Evolutionary conservation across 2,113 vertebrate genomes (phyloP).

Genomic region (Apteryx owenii): DNA sequence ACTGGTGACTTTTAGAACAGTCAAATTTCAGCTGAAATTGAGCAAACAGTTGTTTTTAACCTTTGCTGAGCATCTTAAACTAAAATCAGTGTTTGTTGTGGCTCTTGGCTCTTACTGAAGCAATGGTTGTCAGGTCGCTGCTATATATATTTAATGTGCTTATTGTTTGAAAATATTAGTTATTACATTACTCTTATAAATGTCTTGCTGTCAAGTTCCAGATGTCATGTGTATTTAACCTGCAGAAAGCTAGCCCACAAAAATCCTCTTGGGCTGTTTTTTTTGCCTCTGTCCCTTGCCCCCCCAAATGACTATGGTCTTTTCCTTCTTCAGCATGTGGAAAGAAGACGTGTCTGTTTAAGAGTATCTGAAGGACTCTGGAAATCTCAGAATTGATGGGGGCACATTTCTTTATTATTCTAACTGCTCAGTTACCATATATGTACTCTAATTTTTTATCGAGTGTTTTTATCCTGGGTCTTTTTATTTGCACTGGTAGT

Average conservation of each 20-base stretch:
- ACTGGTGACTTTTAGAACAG: not conserved
- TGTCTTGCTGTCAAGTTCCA: not conserved
- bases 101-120: not conserved
- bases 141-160: not conserved
- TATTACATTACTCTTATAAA: not conserved
- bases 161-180: not conserved
- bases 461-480: not conserved
- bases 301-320: not conserved
- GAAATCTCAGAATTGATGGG: not conserved
- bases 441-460: not conserved
- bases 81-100: not conserved
- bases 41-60: not conserved
- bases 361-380: not conserved
- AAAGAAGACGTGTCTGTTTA: not conserved
- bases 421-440: fast-evolving
- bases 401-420: not conserved
- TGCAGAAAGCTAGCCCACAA: not conserved
- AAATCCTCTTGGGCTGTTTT: not conserved
- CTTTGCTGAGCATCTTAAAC: not conserved
- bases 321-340: not conserved
- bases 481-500: not conserved
- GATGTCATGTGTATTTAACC: not conserved
- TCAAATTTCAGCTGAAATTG: not conserved
- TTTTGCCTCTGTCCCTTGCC: not conserved
- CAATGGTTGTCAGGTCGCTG: not conserved